Evolutionary conservation across 2,888 invertebrate species (phyloP).

Genomic region (Spisula solida): DNA sequence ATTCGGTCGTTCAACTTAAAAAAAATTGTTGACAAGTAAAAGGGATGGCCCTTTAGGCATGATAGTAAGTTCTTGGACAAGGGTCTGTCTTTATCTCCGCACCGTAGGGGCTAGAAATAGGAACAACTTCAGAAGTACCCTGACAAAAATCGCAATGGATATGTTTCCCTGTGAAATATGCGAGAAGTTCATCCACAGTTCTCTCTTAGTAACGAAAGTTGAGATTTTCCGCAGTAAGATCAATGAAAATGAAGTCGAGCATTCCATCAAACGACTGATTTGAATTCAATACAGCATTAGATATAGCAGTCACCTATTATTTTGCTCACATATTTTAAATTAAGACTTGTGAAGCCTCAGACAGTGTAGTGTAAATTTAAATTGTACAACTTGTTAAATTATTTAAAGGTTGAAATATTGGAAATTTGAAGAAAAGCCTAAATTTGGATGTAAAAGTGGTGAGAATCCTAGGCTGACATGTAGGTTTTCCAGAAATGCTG

Average conservation of each 20-base stretch:
- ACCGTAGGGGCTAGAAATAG: background rate
- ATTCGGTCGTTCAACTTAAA: no score
- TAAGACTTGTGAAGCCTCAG: slow-evolving; percentile 18
- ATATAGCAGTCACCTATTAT: slow-evolving; percentile 21
- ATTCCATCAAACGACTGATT: slow-evolving; percentile 9
- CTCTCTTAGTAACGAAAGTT: background rate
- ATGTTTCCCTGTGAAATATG: background rate
- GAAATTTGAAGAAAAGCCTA: slow-evolving; percentile 31
- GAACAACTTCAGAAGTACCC: background rate
- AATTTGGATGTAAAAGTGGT: background rate
- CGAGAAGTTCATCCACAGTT: background rate
- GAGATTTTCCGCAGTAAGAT: background rate
- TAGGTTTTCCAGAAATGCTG: slow-evolving; percentile 14
- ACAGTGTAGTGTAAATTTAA: slow-evolving; percentile 15
- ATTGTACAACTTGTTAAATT: slow-evolving; percentile 31
- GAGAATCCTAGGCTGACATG: background rate
- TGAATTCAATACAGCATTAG: slow-evolving; percentile 1
- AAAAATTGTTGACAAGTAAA: no score
- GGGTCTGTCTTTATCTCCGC: background rate
- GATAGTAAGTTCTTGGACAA: no score
- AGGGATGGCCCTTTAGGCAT: no score
- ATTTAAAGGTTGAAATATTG: slow-evolving; percentile 27
- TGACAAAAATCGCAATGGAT: background rate
- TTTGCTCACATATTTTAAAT: slow-evolving; percentile 21
- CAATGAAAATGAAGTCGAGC: background rate